These are phyloP conservation scores for Drosophila chauvacae DNA, from an alignment of 1,140 invertebrate species.

Conservation along the genomic window DNA sequence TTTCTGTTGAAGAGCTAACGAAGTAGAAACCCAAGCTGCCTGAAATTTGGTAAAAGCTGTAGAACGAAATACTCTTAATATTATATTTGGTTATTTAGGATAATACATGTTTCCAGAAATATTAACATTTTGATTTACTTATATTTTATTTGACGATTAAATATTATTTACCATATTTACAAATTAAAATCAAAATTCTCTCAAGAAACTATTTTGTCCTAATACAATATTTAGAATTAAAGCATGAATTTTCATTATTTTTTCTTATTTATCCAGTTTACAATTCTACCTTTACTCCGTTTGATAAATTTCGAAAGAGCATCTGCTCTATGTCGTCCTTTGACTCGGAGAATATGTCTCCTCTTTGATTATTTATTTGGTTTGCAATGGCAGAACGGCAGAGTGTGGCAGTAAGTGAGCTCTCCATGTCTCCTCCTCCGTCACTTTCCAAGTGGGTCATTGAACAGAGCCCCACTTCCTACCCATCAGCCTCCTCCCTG, in stretches of 20 bases:
- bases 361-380: conserved; percentile 33
- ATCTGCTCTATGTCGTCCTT: conserved; percentile 8
- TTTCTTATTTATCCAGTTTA: too few relatives aligned
- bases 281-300: background rate
- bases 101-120: background rate
- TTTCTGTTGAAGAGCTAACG: conserved; percentile 62
- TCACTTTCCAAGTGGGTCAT: conserved; percentile 59
- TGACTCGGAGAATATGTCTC: background rate
- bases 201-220: too few relatives aligned
- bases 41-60: conserved; percentile 26
- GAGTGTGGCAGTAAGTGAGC: conserved; percentile 31
- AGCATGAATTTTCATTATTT: too few relatives aligned
- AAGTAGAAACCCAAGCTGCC: conserved; percentile 69
- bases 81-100: too few relatives aligned
- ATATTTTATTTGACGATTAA: background rate
- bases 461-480: conserved; percentile 29
- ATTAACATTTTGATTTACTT: background rate
- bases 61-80: background rate
- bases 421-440: conserved; percentile 12
- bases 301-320: conserved; percentile 8
- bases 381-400: conserved; percentile 16
- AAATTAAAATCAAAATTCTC: background rate
- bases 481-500: background rate
- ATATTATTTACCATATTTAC: background rate
- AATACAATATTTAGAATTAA: too few relatives aligned